These are phyloP conservation scores for Papilio dardanus DNA, from an alignment of 1,140 invertebrate species.

Conservation along the genomic window DNA sequence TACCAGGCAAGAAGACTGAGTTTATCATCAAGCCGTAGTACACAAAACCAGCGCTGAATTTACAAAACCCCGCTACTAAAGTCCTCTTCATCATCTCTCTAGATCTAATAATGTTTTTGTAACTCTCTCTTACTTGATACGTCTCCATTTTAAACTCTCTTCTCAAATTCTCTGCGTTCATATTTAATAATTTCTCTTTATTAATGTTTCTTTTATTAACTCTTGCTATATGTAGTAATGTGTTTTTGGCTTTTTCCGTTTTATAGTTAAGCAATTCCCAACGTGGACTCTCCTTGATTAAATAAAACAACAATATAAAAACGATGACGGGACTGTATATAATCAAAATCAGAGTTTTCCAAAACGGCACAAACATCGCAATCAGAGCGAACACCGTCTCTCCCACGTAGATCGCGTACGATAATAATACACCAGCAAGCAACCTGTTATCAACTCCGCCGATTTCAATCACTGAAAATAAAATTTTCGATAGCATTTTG, in stretches of 20 bases:
- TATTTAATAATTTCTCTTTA: constrained; percentile 49
- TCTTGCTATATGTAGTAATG: constrained; percentile 83
- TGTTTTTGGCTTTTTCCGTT: constrained; percentile 84
- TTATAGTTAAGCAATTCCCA: constrained; percentile 89
- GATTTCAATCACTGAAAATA: constrained; percentile 87
- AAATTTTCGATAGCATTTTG: too few relatives aligned
- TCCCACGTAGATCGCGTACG: constrained; percentile 88
- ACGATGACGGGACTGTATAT: constrained; percentile 86
- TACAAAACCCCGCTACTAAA: constrained; percentile 80
- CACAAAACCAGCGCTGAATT: constrained; percentile 86
- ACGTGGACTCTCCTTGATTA: constrained; percentile 86
- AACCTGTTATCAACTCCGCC: constrained; percentile 87
- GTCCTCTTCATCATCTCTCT: constrained; percentile 61
- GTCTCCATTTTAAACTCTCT: constrained; percentile 50
- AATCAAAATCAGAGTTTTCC: constrained; percentile 87
- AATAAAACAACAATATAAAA: constrained; percentile 83
- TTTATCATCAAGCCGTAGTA: constrained; percentile 92
- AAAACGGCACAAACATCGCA: constrained; percentile 87
- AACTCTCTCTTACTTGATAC: constrained; percentile 49
- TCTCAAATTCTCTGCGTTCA: constrained; percentile 55
- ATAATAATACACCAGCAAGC: constrained; percentile 86
- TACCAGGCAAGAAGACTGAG: constrained; percentile 87
- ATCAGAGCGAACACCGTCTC: constrained; percentile 85
- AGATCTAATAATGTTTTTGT: constrained; percentile 53
- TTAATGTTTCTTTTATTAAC: constrained; percentile 82